phyloP scores from a whole-genome alignment of 2,797 vertebrate species.

The Malacoraja senta region DNA sequence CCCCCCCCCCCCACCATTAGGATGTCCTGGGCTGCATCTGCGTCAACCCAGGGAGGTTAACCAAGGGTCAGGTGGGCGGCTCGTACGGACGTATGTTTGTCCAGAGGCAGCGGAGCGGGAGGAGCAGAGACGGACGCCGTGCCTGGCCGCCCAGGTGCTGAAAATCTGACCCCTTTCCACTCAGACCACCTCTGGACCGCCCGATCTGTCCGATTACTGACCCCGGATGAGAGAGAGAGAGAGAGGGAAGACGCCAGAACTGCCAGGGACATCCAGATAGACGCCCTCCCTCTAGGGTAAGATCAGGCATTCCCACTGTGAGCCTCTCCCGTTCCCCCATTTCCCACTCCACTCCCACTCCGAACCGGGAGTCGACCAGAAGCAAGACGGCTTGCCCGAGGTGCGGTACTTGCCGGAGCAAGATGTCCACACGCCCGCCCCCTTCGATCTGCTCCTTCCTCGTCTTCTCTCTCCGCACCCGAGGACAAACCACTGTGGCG shows the following conservation, averaged over 20 bases:
- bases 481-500: no score
- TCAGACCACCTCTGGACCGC: not conserved
- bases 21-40: conserved; percentile 78
- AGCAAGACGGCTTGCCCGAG: not conserved
- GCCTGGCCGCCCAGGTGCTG: conserved; percentile 74
- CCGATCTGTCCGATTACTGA: not conserved
- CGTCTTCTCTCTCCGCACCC: not conserved
- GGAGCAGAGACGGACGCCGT: conserved; percentile 53
- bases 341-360: no score
- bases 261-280: not conserved
- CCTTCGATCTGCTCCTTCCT: no score
- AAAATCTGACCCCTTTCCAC: conserved; percentile 65
- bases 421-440: not conserved
- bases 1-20: conserved; percentile 48
- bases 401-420: not conserved
- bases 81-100: conserved; percentile 73
- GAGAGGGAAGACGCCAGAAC: not conserved
- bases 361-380: not conserved
- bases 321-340: not conserved
- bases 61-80: conserved; percentile 86
- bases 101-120: conserved; percentile 40
- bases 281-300: not conserved
- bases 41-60: conserved; percentile 82
- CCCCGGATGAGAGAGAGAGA: not conserved
- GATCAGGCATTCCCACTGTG: not conserved